Conservation (phyloP, 2,888 invertebrate genomes). For the Tetragonisca angustula region DNA sequence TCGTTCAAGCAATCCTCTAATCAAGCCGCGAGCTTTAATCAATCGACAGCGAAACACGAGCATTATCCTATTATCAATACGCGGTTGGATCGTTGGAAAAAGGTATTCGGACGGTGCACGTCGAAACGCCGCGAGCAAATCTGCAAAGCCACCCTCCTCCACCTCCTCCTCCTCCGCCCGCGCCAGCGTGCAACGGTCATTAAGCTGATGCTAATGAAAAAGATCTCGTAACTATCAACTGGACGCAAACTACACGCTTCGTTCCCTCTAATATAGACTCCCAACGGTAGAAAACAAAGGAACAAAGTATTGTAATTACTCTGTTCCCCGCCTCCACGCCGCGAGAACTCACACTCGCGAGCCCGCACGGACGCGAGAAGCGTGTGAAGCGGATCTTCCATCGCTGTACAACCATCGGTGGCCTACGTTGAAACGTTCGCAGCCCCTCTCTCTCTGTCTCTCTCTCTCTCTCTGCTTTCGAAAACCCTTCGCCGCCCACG, state of each 20-base stretch:
- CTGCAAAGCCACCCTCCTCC: neutral
- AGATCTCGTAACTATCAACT: slow-evolving; percentile 38
- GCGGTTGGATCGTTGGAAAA: neutral
- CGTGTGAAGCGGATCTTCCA: slow-evolving; percentile 27
- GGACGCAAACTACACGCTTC: slow-evolving; percentile 19
- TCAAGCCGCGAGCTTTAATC: slow-evolving; percentile 25
- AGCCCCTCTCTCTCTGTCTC: neutral
- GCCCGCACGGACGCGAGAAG: neutral
- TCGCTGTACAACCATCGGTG: slow-evolving; percentile 4
- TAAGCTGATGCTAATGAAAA: slow-evolving; percentile 11
- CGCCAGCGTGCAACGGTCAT: neutral
- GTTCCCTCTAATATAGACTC: slow-evolving; percentile 44
- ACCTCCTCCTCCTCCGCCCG: neutral
- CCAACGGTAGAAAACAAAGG: slow-evolving; percentile 31
- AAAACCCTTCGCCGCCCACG: slow-evolving; percentile 8
- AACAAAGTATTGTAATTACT: slow-evolving; percentile 45
- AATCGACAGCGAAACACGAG: neutral
- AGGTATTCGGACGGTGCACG: neutral
- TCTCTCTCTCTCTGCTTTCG: neutral
- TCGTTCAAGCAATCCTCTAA: slow-evolving; percentile 20
- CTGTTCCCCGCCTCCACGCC: neutral
- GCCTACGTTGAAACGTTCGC: slow-evolving; percentile 12
- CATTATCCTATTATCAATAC: slow-evolving; percentile 8
- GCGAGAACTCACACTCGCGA: neutral
- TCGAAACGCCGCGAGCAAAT: neutral